Conservation (phyloP, 64 coral and sea anemone genomes). For the Actinia equina region DNA sequence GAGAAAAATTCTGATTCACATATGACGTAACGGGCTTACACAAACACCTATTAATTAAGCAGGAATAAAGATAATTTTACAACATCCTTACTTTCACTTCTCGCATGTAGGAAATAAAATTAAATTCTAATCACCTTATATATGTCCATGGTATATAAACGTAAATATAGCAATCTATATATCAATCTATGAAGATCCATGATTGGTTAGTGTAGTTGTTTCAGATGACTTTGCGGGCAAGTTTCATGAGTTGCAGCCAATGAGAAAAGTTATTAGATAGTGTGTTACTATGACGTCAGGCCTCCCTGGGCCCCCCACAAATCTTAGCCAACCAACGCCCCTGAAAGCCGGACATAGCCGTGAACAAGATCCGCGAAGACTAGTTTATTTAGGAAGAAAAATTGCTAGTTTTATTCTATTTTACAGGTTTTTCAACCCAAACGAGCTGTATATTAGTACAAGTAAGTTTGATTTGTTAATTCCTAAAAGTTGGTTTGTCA, state of each 20-base stretch:
- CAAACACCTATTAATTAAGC: not conserved
- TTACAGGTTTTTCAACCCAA: slow-evolving; percentile 1
- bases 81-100: slow-evolving; percentile 6
- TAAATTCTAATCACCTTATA: not conserved
- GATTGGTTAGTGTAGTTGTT: slow-evolving; percentile 36
- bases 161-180: slow-evolving; percentile 55
- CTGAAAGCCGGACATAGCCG: slow-evolving; percentile 75
- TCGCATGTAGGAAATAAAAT: not conserved
- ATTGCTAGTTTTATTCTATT: slow-evolving; percentile 20
- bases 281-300: slow-evolving; percentile 35
- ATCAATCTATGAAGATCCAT: slow-evolving; percentile 19
- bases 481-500: not conserved
- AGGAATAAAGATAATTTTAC: not conserved
- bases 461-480: not conserved
- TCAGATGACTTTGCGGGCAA: not conserved
- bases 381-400: slow-evolving; percentile 21
- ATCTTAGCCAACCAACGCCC: slow-evolving; percentile 92
- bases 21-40: not conserved
- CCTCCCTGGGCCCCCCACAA: slow-evolving; percentile 71
- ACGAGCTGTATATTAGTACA: not conserved
- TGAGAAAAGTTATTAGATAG: slow-evolving; percentile 25
- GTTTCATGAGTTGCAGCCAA: slow-evolving; percentile 37
- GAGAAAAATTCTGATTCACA: not conserved
- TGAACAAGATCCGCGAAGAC: slow-evolving; percentile 36
- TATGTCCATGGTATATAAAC: slow-evolving; percentile 48